Evolutionary conservation across 2,797 vertebrate genomes (phyloP), one percentile per base, ranked within the genome.

Genomic region (Gobionotothen gibberifrons): DNA sequence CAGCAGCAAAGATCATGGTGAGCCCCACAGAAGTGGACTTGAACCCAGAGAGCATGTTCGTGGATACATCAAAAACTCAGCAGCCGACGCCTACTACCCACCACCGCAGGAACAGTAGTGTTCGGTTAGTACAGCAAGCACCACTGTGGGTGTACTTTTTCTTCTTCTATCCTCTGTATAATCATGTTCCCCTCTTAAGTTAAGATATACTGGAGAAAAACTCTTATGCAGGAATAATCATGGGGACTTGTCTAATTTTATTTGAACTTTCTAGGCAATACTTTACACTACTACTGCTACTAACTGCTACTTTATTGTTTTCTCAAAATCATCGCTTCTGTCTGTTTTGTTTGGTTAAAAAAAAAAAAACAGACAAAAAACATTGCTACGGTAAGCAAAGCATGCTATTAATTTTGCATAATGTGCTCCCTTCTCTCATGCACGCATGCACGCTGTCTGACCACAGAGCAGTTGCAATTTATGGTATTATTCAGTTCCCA

Each of bases 11-110:
- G 90, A 96, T 99, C 90, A 99, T 99, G 97, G 98, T 99, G 91
- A 99, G 98, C 90, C 98, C 98, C 60, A 99, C 98, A 0, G 98
- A 99, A 82, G 97, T 99, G 92, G 98, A 99, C 93, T 93, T 99
- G 90, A 98, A 98, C 60, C 97, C 98, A 0, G 98, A 99, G 91
- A 87, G 95, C 79, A 93, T 97, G 83, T 97, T 98, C 86, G 94
- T 98, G 90, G 97, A 94, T 68, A 95, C 97, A 67, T 76, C 90
- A 10, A 92, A 96, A 2, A 93, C 95, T 90, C 93, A 12, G 78
- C 93, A 93, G 83, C 94, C 91, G 49, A 95, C 96, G 17, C 96
- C 91, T 87, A 90, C 7, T 67, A 63, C 89, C 63, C 93, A 93
- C 82, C 96, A 97, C 85, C 96, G 96, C 76, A 96, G 95, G 77